Percentiles rank a stretch among this genome's conserved stretches.
These are phyloP conservation scores for Oryzias celebensis DNA, from an alignment of 2,113 vertebrate species.

Conservation along the genomic window DNA sequence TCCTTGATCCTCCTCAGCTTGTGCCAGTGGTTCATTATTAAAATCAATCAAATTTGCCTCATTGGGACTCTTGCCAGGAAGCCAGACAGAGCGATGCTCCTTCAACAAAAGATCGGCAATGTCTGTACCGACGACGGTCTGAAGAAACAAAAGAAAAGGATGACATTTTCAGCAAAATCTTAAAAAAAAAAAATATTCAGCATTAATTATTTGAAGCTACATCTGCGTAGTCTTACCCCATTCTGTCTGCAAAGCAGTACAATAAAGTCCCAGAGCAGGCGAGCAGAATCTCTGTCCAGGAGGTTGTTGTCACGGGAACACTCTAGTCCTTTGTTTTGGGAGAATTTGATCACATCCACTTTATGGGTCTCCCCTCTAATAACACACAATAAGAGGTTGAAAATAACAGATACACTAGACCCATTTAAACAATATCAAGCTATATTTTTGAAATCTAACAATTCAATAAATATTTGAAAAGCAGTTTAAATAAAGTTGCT, in stretches of 20 bases:
- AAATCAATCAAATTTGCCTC: slow-evolving; percentile 98
- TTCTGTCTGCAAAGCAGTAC: slow-evolving; percentile 94
- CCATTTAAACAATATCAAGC: not conserved
- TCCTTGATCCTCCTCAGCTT: slow-evolving; percentile 85
- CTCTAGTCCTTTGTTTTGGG: slow-evolving; percentile 88
- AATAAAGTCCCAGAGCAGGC: slow-evolving; percentile 94
- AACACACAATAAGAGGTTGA: not conserved
- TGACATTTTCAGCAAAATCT: not conserved
- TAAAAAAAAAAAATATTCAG: not conserved
- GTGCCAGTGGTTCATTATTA: slow-evolving; percentile 87
- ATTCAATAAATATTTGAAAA: not conserved
- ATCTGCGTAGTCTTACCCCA: slow-evolving; percentile 78
- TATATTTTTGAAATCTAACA: not conserved
- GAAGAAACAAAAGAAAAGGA: not conserved
- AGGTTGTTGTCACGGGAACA: slow-evolving; percentile 86
- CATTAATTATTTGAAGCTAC: not conserved
- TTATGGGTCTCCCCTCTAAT: slow-evolving; percentile 95
- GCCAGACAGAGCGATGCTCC: slow-evolving; percentile 93
- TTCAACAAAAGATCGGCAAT: slow-evolving; percentile 90
- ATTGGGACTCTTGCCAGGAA: slow-evolving; percentile 94
- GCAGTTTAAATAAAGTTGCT: not conserved
- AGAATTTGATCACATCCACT: slow-evolving; percentile 97
- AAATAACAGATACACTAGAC: not conserved
- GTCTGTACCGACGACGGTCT: slow-evolving; percentile 98
- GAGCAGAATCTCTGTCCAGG: slow-evolving; percentile 91